phyloP scores from a whole-genome alignment of 2,797 vertebrate species.

The Lindbergichthys nudifrons region DNA sequence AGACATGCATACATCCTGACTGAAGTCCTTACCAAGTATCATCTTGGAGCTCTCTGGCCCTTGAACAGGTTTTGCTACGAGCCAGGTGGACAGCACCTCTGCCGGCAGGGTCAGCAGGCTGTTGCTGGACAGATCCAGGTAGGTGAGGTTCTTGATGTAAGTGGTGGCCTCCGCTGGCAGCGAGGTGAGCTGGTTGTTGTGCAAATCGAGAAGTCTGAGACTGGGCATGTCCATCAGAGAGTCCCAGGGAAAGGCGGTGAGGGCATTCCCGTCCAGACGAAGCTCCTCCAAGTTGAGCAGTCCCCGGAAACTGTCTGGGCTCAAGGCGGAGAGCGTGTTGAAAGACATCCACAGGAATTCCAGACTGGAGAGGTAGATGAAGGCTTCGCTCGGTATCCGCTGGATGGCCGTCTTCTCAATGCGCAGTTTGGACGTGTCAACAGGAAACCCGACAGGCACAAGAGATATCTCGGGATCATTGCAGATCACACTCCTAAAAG shows the following conservation, averaged over 20 bases:
- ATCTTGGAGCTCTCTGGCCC: slow-evolving; percentile 89
- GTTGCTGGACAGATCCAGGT: slow-evolving; percentile 96
- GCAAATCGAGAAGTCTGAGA: slow-evolving; percentile 93
- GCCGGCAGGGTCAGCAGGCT: slow-evolving; percentile 90
- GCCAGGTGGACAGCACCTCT: slow-evolving; percentile 90
- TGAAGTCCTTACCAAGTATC: slow-evolving; percentile 89
- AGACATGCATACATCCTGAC: neutral
- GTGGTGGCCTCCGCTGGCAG: slow-evolving; percentile 88
- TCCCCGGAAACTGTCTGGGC: slow-evolving; percentile 87
- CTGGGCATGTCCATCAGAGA: slow-evolving; percentile 90
- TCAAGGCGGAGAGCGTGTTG: slow-evolving; percentile 89
- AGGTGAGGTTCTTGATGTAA: slow-evolving; percentile 92
- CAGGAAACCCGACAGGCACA: slow-evolving; percentile 91
- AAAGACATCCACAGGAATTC: slow-evolving; percentile 98
- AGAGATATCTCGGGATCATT: slow-evolving; percentile 94
- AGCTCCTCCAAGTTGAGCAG: slow-evolving; percentile 91
- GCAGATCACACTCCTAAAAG: slow-evolving; percentile 92
- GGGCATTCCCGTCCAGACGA: slow-evolving; percentile 91
- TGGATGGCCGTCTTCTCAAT: slow-evolving; percentile 95
- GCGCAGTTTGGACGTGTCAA: slow-evolving; percentile 91
- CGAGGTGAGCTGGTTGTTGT: slow-evolving; percentile 91
- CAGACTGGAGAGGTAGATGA: slow-evolving; percentile 88
- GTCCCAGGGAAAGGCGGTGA: slow-evolving; percentile 93
- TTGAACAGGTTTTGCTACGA: slow-evolving; percentile 83
- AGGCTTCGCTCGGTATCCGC: slow-evolving; percentile 90